Conservation (phyloP, 2,888 invertebrate species). For the Catonia carolina region DNA sequence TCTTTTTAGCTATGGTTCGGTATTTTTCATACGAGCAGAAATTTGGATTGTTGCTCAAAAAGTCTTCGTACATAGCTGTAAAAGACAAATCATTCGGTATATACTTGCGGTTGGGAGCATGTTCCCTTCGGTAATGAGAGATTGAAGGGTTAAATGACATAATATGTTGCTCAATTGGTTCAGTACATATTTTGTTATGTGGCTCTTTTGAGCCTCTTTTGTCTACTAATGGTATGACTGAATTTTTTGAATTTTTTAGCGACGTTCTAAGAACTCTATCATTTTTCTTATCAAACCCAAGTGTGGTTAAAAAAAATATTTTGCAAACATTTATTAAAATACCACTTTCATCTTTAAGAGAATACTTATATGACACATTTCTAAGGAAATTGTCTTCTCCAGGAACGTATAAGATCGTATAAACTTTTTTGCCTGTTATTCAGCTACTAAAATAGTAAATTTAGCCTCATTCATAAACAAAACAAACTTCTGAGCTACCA, state of each 20-base stretch:
- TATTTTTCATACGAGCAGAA: constrained; percentile 28
- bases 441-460: too few relatives aligned
- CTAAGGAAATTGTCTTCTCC: too few relatives aligned
- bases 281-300: background rate
- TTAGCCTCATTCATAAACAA: too few relatives aligned
- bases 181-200: background rate
- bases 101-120: background rate
- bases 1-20: constrained; percentile 21
- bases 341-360: background rate
- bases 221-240: background rate
- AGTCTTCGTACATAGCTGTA: constrained; percentile 17
- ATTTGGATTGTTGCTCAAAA: constrained; percentile 1
- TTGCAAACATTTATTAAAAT: background rate
- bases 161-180: constrained; percentile 3
- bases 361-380: too few relatives aligned
- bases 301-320: background rate
- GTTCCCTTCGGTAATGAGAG: background rate
- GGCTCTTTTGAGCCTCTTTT: background rate
- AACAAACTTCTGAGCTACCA: too few relatives aligned
- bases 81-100: background rate
- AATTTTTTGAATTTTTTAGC: background rate
- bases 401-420: too few relatives aligned
- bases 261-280: constrained; percentile 1
- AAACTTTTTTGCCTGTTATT: too few relatives aligned
- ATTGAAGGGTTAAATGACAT: background rate